Evolutionary conservation across 2,797 vertebrate genomes (phyloP), one percentile per base, ranked within the genome.

Genomic region (Lacerta viridis): DNA sequence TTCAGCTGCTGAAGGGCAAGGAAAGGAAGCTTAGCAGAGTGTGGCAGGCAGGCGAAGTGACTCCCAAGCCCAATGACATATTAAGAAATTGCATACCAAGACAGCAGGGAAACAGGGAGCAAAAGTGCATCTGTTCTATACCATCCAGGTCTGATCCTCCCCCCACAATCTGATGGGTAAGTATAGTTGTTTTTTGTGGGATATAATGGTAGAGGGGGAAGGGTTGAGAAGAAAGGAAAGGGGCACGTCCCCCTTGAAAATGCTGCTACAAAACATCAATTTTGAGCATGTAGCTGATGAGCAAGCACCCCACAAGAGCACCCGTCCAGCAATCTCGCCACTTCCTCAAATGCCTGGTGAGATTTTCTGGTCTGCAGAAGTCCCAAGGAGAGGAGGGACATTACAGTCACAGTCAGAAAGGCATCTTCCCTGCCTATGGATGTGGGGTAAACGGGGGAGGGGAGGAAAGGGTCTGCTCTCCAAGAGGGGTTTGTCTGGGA

Each of bases 401-500:
- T 76, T 0, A 81, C 84, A 93, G 84, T 10, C 78, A 82, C 78
- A 84, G 90, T 77, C 71, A 91, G 94, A 90, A 92, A 94, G 91
- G 94, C 88, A 66, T 90, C 0, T 2, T 87, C 91, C 93, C 91
- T 93, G 93, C 95, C 93, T 95, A 92, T 90, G 84, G 7, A 92
- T 92, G 91, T 94, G 93, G 93, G 93, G 91, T 91, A 90, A 91
- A 92, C 43, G 87, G 95, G 59, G 94, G 72, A 18, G 72, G 72
- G 72, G 36, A 13, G 71, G 72, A n/a, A 89, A 95, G 89, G 94
- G 94, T 92, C 87, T 15, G 93, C 94, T 96, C 96, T 97, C 96
- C 93, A 6, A 94, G 89, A 95, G 94, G 95, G 95, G 92, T 91
- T 39, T 90, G 93, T 95, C 75, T 95, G 96, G 94, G 93, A 93